These are phyloP conservation scores for Patella caerulea DNA, from an alignment of 2,888 invertebrate genomes.

Conservation along the genomic window DNA sequence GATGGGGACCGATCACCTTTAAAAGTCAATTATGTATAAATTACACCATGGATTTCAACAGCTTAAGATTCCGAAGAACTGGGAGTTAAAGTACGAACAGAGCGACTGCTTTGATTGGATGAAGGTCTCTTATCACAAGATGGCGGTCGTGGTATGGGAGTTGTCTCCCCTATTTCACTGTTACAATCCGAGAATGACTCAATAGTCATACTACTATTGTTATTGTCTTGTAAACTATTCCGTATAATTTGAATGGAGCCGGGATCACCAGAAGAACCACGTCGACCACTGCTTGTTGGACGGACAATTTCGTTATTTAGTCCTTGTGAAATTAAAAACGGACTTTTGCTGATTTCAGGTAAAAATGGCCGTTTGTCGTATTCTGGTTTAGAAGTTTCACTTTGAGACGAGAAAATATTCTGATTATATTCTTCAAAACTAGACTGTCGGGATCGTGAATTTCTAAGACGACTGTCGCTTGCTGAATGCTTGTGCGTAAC, in stretches of 20 bases:
- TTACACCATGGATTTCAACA: too few species aligned
- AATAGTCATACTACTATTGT: not conserved
- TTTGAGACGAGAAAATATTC: constrained; percentile 15
- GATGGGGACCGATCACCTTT: too few species aligned
- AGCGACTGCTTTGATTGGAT: not conserved
- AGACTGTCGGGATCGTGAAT: constrained; percentile 13
- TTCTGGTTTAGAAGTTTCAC: constrained; percentile 17
- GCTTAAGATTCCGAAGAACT: not conserved
- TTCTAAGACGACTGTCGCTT: not conserved
- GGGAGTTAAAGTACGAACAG: not conserved
- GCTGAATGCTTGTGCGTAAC: constrained; percentile 5
- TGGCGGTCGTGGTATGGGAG: constrained; percentile 3
- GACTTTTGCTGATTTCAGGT: constrained; percentile 55
- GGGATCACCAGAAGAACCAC: not conserved
- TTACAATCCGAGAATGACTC: constrained; percentile 1
- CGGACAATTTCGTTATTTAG: constrained; percentile 32
- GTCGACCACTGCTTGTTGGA: not conserved
- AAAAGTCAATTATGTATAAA: too few species aligned
- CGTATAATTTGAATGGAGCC: constrained; percentile 18
- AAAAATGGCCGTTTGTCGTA: constrained; percentile 42
- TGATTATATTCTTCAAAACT: constrained; percentile 16
- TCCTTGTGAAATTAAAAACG: constrained; percentile 57
- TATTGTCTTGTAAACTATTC: constrained; percentile 14
- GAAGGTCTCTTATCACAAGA: not conserved
- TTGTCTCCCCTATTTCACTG: not conserved